These are phyloP conservation scores for Eulemur rubriventer DNA, from an alignment of 2,797 vertebrate genomes.

Conservation along the genomic window DNA sequence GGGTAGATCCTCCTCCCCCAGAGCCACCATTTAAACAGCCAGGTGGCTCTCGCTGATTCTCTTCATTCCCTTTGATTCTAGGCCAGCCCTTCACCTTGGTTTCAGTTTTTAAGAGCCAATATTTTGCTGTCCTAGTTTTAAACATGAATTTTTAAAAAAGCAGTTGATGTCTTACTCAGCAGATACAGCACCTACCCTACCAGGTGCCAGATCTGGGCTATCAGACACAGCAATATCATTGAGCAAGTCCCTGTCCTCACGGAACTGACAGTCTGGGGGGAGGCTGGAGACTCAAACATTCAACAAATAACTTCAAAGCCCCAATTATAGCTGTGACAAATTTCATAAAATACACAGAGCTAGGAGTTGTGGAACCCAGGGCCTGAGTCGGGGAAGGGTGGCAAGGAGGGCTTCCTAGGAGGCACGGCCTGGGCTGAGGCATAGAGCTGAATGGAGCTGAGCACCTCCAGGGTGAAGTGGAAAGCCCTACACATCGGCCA, in stretches of 20 bases:
- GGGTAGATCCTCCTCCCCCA: no score
- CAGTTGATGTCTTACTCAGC: not conserved
- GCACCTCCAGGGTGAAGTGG: not conserved
- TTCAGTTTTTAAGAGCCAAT: constrained; percentile 34
- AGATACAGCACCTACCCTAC: not conserved
- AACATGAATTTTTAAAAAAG: constrained; percentile 18
- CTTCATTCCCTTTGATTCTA: not conserved
- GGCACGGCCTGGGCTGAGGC: rapidly evolving
- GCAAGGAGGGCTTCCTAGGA: not conserved
- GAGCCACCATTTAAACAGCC: not conserved
- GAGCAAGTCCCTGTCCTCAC: not conserved
- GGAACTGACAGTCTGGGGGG: not conserved
- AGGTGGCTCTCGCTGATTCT: not conserved
- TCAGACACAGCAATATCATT: not conserved
- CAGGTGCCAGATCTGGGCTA: not conserved
- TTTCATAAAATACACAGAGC: not conserved
- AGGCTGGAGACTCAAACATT: not conserved
- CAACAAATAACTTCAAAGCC: not conserved
- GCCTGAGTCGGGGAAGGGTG: not conserved
- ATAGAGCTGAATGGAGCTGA: not conserved
- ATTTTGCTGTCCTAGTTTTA: constrained; percentile 54
- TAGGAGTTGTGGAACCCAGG: not conserved
- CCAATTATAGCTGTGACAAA: not conserved
- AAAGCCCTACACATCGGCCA: not conserved
- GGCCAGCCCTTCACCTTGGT: not conserved